Evolutionary conservation across 2,797 vertebrate genomes (phyloP), one percentile per base, ranked within the genome.

Genomic region (Adelosebastes latens): DNA sequence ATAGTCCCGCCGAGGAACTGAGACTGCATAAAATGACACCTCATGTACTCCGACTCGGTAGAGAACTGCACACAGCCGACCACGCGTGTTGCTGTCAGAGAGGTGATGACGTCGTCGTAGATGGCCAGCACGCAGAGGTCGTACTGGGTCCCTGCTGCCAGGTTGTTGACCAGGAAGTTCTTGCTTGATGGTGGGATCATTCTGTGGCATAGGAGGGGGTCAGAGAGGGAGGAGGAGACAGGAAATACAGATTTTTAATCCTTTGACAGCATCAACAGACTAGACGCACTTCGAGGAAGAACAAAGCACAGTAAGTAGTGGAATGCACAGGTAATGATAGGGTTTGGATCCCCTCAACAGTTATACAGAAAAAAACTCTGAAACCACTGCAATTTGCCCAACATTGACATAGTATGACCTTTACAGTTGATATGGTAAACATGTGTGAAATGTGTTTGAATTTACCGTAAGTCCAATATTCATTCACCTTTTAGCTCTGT

Each of bases 181-280:
- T 99, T 98, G 95, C 98, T 99, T 2, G 97, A 98, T 24, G 98
- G 97, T 73, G 98, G 98, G 88, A 99, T 99, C 98, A 99, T 99
- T 94, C 98, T 99, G 91, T 42, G 25, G 73, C 1, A 39, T 60
- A 53, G 16, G 16, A 63, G 4, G 6, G 36, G 22, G 16, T 6
- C 12, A 72, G 63, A 72, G 22, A 68, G 27, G 18, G 16, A 53
- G 25, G 13, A 0, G 52, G 46, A 58, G 18, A 72, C 2, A 39
- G 25, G 16, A 70, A 42, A 59, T 32, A 62, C 20, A 66, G 60
- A 29, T 64, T 10, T 74, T 74, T 2, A 70, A 20, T 64, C 4
- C 8, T 20, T 25, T 25, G 31, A 34, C 6, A 46, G 13, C 62
- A 27, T 75, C 22, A 36, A 10, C 18, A 42, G 14, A 24, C 4